These are phyloP conservation scores for Mustela erminea DNA, from an alignment of 2,797 vertebrate species.

Conservation along the genomic window DNA sequence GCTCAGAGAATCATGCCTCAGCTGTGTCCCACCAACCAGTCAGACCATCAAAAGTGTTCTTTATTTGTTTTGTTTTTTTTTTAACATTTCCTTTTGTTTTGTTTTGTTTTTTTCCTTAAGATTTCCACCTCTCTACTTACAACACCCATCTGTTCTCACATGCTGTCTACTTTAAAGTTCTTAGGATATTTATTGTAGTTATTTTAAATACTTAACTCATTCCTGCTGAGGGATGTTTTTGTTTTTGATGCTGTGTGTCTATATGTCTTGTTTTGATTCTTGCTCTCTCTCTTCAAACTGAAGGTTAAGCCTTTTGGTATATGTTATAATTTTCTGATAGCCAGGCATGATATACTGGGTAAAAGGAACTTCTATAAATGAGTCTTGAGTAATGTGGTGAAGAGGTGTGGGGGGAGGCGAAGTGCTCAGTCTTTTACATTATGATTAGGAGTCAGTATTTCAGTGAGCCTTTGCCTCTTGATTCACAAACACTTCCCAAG, in stretches of 20 bases:
- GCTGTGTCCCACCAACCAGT: not conserved
- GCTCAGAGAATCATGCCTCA: not conserved
- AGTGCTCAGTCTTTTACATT: no score
- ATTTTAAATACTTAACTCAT: not conserved
- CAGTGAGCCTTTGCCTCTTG: not conserved
- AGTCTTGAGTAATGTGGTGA: not conserved
- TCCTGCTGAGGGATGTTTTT: no score
- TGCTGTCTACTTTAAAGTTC: not conserved
- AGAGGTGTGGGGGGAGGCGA: no score
- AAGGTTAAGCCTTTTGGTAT: not conserved
- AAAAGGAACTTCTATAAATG: not conserved
- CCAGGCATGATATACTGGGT: not conserved
- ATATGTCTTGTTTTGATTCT: not conserved
- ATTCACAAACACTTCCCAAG: not conserved
- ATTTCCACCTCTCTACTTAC: not conserved
- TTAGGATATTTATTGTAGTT: not conserved
- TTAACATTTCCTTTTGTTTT: not conserved
- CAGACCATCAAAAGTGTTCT: not conserved
- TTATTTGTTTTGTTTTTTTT: not conserved
- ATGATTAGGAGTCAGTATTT: not conserved
- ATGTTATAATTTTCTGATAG: not conserved
- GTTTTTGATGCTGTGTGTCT: no score
- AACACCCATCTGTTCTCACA: not conserved
- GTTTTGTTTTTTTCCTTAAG: not conserved
- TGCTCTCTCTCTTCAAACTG: not conserved